These are phyloP conservation scores for Labeo rohita DNA, from an alignment of 2,113 vertebrate species.

Conservation along the genomic window DNA sequence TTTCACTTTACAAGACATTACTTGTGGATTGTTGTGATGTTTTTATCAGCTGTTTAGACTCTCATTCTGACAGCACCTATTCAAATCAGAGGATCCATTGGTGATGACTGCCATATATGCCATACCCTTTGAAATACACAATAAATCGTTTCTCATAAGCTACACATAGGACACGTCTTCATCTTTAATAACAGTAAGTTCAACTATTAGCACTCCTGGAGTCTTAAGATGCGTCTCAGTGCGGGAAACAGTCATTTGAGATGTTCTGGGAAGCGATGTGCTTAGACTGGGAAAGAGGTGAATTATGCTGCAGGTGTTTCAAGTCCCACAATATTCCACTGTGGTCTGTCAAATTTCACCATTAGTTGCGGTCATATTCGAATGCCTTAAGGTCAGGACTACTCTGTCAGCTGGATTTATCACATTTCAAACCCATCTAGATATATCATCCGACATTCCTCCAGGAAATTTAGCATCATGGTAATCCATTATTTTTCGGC, in stretches of 20 bases:
- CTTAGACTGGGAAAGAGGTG: conserved; percentile 11
- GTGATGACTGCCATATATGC: not conserved
- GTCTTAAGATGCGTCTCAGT: not conserved
- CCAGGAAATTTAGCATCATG: conserved; percentile 31
- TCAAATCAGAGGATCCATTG: not conserved
- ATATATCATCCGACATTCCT: conserved; percentile 28
- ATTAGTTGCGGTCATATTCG: conserved; percentile 15
- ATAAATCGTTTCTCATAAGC: not conserved
- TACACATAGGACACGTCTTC: not conserved
- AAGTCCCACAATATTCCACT: conserved; percentile 27
- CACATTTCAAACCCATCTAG: conserved; percentile 13
- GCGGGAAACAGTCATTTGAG: not conserved
- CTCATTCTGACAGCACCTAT: not conserved
- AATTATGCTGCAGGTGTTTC: conserved; percentile 26
- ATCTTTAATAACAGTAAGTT: not conserved
- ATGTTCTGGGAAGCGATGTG: not conserved
- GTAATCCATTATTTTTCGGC: conserved; percentile 42
- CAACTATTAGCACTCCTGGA: not conserved
- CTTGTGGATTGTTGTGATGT: not conserved
- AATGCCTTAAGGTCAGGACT: not conserved
- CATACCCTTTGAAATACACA: not conserved
- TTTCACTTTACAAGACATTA: not conserved
- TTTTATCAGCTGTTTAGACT: not conserved
- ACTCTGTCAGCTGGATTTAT: conserved; percentile 10
- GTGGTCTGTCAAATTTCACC: conserved; percentile 35